Evolutionary conservation across 2,888 invertebrate species (phyloP).

Genomic region (Aphrophora alni): DNA sequence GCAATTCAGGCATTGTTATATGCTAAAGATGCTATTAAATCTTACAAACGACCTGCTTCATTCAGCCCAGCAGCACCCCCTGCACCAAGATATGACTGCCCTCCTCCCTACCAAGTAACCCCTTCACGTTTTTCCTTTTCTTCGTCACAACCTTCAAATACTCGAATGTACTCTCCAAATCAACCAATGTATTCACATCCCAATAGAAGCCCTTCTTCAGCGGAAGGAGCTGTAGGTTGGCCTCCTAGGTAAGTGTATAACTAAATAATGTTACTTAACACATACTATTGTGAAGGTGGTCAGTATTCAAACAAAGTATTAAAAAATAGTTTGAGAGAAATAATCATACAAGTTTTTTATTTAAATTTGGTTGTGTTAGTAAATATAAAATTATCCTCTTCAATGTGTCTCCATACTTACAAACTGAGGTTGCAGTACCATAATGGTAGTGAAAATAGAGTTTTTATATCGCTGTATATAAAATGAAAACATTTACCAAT

Average conservation of each 20-base stretch:
- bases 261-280: background rate
- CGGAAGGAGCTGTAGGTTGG: background rate
- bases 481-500: too few relatives aligned
- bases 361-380: too few relatives aligned
- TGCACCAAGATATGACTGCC: background rate
- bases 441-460: too few relatives aligned
- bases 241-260: background rate
- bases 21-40: background rate
- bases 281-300: background rate
- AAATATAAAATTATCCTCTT: too few relatives aligned
- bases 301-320: background rate
- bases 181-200: background rate
- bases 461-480: too few relatives aligned
- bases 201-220: background rate
- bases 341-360: too few relatives aligned
- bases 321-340: background rate
- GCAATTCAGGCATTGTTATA: background rate
- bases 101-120: background rate
- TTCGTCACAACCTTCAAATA: background rate
- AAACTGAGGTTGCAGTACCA: too few relatives aligned
- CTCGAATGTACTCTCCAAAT: background rate
- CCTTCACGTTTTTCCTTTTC: background rate
- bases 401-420: too few relatives aligned
- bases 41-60: background rate
- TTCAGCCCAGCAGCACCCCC: background rate